phyloP scores from a whole-genome alignment of 2,888 invertebrate genomes.

The Oscheius sp. region DNA sequence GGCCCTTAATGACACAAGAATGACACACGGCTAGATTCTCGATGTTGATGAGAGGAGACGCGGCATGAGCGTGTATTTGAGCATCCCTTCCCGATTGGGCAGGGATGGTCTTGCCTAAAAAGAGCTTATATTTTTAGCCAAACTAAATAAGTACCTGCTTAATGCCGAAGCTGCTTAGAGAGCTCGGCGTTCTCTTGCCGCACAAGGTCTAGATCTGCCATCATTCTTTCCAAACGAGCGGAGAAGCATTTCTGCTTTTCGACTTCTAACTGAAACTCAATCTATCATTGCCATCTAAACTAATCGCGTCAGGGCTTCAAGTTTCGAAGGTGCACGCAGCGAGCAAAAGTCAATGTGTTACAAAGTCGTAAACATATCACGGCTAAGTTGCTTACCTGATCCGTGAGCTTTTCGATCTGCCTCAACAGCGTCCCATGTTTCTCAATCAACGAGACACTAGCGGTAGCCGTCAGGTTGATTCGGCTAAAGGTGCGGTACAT shows the following conservation, averaged over 20 bases:
- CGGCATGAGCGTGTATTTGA: conserved; percentile 11
- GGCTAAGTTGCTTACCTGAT: no score
- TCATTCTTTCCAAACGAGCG: conserved; percentile 13
- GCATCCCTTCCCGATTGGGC: conserved; percentile 21
- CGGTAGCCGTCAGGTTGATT: conserved; percentile 13
- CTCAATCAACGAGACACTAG: conserved; percentile 12
- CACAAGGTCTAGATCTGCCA: conserved; percentile 1
- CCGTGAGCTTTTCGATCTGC: conserved; percentile 2
- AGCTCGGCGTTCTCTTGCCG: conserved; percentile 20
- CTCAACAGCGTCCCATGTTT: conserved; percentile 21
- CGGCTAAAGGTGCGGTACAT: conserved; percentile 24
- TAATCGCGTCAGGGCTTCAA: no score
- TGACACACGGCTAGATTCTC: no score
- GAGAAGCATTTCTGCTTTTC: conserved; percentile 21
- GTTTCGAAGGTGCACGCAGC: no score
- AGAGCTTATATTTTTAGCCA: not conserved
- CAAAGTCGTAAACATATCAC: no score
- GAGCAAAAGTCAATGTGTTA: no score
- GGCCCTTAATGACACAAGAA: conserved; percentile 13
- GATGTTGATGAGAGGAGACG: not conserved
- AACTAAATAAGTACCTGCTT: not conserved
- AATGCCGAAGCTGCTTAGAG: not conserved
- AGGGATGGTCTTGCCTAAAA: conserved; percentile 9
- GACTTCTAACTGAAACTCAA: conserved; percentile 7
- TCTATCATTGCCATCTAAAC: not conserved